These are phyloP conservation scores for Rutpela maculata DNA, from an alignment of 2,888 invertebrate genomes.

Conservation along the genomic window DNA sequence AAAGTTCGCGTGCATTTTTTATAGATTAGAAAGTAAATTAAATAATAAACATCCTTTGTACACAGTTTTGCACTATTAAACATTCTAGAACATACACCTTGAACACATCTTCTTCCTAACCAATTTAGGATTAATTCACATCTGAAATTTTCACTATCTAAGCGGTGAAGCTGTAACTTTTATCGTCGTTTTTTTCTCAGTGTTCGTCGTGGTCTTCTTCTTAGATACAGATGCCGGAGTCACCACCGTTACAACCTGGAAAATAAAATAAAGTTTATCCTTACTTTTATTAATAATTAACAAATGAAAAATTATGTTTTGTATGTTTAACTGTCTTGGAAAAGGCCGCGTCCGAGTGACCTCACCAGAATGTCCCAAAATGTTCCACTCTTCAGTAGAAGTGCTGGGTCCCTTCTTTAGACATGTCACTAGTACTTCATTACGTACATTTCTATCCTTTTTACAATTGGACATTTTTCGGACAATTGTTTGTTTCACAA, in stretches of 20 bases:
- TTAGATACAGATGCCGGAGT: slow-evolving; percentile 9
- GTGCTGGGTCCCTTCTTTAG: too few relatives aligned
- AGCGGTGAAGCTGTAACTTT: not conserved
- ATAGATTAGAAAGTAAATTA: not conserved
- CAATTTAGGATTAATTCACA: not conserved
- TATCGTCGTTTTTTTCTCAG: not conserved
- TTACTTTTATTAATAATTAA: too few relatives aligned
- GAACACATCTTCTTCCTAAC: not conserved
- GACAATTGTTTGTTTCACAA: too few relatives aligned
- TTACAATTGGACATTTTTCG: too few relatives aligned
- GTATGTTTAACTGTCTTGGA: too few relatives aligned
- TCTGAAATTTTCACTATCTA: not conserved
- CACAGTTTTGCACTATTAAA: not conserved
- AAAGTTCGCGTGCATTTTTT: too few relatives aligned
- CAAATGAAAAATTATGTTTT: too few relatives aligned
- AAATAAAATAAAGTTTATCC: not conserved
- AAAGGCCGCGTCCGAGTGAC: too few relatives aligned
- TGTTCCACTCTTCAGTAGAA: too few relatives aligned
- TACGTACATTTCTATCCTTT: too few relatives aligned
- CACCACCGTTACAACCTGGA: slow-evolving; percentile 27
- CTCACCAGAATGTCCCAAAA: too few relatives aligned
- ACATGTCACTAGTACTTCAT: too few relatives aligned
- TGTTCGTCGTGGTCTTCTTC: not conserved
- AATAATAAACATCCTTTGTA: not conserved
- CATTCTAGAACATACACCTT: not conserved